phyloP scores from a whole-genome alignment of 1,140 invertebrate species.

The Reticulitermes speratus region DNA sequence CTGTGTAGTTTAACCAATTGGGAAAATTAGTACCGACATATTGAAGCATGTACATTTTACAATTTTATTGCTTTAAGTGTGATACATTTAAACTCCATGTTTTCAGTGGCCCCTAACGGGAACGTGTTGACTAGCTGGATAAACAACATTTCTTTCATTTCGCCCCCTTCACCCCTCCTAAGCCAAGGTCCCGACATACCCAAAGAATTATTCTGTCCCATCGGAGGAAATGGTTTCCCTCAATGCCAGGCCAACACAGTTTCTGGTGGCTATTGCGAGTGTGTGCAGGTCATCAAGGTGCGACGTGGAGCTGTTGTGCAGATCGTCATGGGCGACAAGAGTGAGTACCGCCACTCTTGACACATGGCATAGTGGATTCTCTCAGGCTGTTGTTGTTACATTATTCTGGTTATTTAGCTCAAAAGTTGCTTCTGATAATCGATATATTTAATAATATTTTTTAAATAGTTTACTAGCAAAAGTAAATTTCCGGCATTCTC shows the following conservation, averaged over 20 bases:
- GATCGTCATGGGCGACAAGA: neutral
- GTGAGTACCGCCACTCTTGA: neutral
- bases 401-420: too few species aligned
- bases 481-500: too few species aligned
- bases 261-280: neutral
- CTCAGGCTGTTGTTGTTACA: too few species aligned
- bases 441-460: too few species aligned
- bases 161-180: neutral
- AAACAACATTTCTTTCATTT: neutral
- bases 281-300: neutral
- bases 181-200: neutral
- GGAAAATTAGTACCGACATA: too few species aligned
- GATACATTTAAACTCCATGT: neutral
- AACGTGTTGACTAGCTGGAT: neutral
- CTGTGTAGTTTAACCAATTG: too few species aligned
- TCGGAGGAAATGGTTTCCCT: neutral
- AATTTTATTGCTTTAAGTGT: too few species aligned
- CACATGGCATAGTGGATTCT: too few species aligned
- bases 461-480: too few species aligned
- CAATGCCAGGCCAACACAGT: neutral
- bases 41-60: too few species aligned
- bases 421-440: too few species aligned
- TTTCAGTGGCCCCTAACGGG: neutral
- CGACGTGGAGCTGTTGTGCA: neutral
- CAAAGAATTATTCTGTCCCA: neutral